Percentiles rank a stretch among this genome's conserved stretches.
Evolutionary conservation across 2,888 invertebrate genomes (phyloP).

Genomic region (Ophraella communa): DNA sequence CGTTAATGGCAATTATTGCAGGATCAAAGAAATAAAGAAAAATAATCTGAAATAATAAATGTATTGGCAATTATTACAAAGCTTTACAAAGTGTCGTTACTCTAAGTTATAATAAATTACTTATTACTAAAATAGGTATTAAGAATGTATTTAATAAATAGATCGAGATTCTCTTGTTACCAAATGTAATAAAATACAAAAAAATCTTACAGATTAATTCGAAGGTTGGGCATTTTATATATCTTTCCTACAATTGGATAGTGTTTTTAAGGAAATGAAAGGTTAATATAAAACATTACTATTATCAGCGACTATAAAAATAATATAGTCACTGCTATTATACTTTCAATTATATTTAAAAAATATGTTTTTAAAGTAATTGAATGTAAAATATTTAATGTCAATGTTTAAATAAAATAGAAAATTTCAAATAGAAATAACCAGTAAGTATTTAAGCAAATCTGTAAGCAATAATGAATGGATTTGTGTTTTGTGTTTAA

Average conservation of each 20-base stretch:
- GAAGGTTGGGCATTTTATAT: background rate
- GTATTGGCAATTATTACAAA: conserved; percentile 40
- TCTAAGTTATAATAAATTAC: conserved; percentile 37
- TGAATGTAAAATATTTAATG: too few species aligned
- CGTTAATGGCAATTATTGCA: too few species aligned
- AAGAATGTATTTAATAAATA: conserved; percentile 20
- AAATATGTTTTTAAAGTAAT: too few species aligned
- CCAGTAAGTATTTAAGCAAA: too few species aligned
- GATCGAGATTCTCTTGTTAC: conserved; percentile 3
- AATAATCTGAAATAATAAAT: conserved; percentile 14
- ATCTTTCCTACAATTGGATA: background rate
- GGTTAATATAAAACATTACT: too few species aligned
- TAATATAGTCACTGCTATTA: too few species aligned
- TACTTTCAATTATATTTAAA: too few species aligned
- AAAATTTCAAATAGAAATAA: too few species aligned
- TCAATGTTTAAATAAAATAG: too few species aligned
- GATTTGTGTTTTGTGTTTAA: too few species aligned
- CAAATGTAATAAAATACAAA: background rate
- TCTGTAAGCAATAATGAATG: too few species aligned
- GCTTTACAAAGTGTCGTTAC: conserved; percentile 30
- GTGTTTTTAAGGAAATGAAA: background rate
- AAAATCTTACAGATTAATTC: background rate
- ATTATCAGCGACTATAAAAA: too few species aligned
- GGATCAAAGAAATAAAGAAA: background rate
- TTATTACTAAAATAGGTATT: conserved; percentile 28